Percentiles rank a stretch among this genome's conserved stretches.
Conservation (phyloP, 2,888 invertebrate genomes). For the Gerris lacustris region DNA sequence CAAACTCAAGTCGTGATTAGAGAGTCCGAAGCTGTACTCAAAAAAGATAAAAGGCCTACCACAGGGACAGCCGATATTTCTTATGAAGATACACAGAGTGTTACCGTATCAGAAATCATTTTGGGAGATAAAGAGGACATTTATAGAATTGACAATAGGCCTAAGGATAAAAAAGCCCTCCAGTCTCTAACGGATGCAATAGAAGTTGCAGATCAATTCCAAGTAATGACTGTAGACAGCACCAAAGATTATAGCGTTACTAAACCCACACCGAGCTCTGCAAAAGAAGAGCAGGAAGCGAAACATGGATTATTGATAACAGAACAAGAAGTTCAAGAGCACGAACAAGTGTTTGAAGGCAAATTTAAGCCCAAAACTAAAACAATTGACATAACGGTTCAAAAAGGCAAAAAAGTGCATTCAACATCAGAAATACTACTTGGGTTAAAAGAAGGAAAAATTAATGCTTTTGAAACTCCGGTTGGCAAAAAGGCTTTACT, state of each 20-base stretch:
- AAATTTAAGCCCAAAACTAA: slow-evolving; percentile 36
- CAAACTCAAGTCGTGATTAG: slow-evolving; percentile 33
- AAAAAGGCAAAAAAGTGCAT: slow-evolving; percentile 33
- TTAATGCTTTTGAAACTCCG: slow-evolving; percentile 35
- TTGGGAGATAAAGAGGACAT: slow-evolving; percentile 45
- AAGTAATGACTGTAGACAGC: slow-evolving; percentile 37
- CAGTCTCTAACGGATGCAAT: slow-evolving; percentile 32
- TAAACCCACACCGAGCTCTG: slow-evolving; percentile 26
- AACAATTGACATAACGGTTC: slow-evolving; percentile 38
- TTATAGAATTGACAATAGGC: slow-evolving; percentile 27
- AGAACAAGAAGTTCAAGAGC: slow-evolving; percentile 35
- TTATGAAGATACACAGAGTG: slow-evolving; percentile 41
- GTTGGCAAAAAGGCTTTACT: slow-evolving; percentile 37
- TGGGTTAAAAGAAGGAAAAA: slow-evolving; percentile 41
- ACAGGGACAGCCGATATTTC: slow-evolving; percentile 25
- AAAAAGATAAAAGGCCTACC: slow-evolving; percentile 25
- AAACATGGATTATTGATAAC: slow-evolving; percentile 32
- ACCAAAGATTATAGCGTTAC: slow-evolving; percentile 35
- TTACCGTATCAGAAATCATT: slow-evolving; percentile 45
- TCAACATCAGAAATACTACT: slow-evolving; percentile 27
- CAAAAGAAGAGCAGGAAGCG: slow-evolving; percentile 32
- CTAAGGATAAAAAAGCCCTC: slow-evolving; percentile 26
- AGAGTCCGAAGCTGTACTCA: slow-evolving; percentile 32
- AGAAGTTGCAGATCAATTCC: slow-evolving; percentile 40
- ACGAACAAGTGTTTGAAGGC: slow-evolving; percentile 34